Evolutionary conservation across 37 sponge, comb jelly and placozoan genomes (phyloP), one percentile per base, ranked within the genome.

Genomic region (Cliona cf. orientalis): DNA sequence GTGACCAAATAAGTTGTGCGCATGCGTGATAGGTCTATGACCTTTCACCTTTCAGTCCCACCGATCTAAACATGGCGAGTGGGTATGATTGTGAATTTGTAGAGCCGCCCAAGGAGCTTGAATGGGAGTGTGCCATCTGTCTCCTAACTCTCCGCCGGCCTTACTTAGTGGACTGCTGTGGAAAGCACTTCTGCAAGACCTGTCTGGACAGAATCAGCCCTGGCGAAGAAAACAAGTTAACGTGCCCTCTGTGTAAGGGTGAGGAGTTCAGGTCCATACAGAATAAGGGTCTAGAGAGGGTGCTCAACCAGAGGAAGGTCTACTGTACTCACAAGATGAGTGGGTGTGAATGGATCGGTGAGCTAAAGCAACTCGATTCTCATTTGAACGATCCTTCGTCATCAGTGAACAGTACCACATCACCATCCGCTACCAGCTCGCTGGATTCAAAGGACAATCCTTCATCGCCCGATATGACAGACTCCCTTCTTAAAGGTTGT

Each of bases 331-430:
- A 87, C 36, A n/a, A 45, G 2, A 42, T 67, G 7, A 21, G 28
- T 39, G 81, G 81, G 26, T 88, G 88, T 46, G 17, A 75, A 0
- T 88, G 88, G 88, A 81, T 1, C 17, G 88, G 88, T 17, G 77
- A 81, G 44, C 59, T 88, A 2, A 58, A 49, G 23, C 22, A 69
- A 14, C 19, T 81, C 3, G 76, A 69, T 17, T n/a, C 28, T 2
- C 88, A 88, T 32, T 58, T 74, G 4, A 69, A n/a, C n/a, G 42
- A 26, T n/a, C n/a, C n/a, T n/a, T n/a, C n/a, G n/a, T n/a, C n/a
- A n/a, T n/a, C n/a, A n/a, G n/a, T n/a, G n/a, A n/a, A n/a, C n/a
- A n/a, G n/a, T n/a, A n/a, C n/a, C n/a, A n/a, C n/a, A n/a, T n/a
- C n/a, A n/a, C n/a, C n/a, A n/a, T n/a, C n/a, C n/a, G n/a, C n/a